A percentile compares a stretch with the other conserved stretches of the same genome.
phyloP scores from a whole-genome alignment of 2,797 vertebrate genomes.

The Eutrigla gurnardus region DNA sequence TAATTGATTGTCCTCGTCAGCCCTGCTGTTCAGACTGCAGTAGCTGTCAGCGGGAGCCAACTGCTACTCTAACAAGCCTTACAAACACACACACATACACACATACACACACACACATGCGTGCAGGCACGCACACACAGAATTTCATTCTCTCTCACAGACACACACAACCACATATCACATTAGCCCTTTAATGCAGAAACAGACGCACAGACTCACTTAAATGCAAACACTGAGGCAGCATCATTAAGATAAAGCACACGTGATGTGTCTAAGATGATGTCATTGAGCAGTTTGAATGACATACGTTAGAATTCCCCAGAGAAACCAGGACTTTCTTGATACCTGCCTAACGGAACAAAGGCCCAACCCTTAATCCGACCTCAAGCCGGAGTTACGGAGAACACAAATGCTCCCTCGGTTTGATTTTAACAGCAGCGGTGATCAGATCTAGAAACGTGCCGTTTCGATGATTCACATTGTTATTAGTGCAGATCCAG shows the following conservation, averaged over 20 bases:
- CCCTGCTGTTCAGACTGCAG: conserved; percentile 75
- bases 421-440: neutral
- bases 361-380: conserved; percentile 4
- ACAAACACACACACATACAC: conserved; percentile 32
- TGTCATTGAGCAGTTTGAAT: conserved; percentile 49
- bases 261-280: neutral
- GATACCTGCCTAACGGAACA: conserved; percentile 14
- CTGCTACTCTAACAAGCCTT: conserved; percentile 73
- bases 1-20: conserved; percentile 81
- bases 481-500: neutral
- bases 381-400: conserved; percentile 4
- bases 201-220: conserved; percentile 7
- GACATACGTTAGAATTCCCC: conserved; percentile 37
- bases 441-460: neutral
- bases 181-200: conserved; percentile 29
- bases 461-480: neutral
- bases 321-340: conserved; percentile 34
- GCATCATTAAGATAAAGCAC: no score
- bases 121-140: conserved; percentile 19
- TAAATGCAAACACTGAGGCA: neutral
- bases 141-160: neutral
- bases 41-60: conserved; percentile 77
- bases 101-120: conserved; percentile 1
- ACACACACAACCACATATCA: conserved; percentile 19
- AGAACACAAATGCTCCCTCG: neutral